Percentiles rank a stretch among this genome's conserved stretches.
Evolutionary conservation across 2,888 invertebrate genomes (phyloP).

Genomic region (Ectemnius continuus): DNA sequence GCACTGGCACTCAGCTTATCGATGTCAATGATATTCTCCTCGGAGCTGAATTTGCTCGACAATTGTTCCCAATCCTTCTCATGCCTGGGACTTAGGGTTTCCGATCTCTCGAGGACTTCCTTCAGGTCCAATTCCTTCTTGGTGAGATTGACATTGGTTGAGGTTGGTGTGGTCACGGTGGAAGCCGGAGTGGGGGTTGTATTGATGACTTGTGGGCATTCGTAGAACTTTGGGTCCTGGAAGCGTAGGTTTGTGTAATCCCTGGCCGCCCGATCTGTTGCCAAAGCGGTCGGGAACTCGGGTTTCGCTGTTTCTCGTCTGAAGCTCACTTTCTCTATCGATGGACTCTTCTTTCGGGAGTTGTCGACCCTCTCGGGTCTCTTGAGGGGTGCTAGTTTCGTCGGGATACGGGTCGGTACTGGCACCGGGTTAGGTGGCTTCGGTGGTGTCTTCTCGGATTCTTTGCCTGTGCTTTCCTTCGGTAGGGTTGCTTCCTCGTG

Average conservation of each 20-base stretch:
- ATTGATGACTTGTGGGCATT: slow-evolving; percentile 71
- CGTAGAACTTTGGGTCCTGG: slow-evolving; percentile 74
- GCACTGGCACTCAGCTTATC: slow-evolving; percentile 70
- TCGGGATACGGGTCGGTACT: slow-evolving; percentile 70
- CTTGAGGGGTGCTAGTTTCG: slow-evolving; percentile 70
- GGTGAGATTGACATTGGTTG: not conserved
- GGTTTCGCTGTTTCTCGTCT: slow-evolving; percentile 43
- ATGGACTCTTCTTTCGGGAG: slow-evolving; percentile 43
- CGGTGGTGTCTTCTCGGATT: slow-evolving; percentile 15
- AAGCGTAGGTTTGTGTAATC: slow-evolving; percentile 74
- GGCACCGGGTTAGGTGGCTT: slow-evolving; percentile 24
- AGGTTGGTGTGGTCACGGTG: not conserved
- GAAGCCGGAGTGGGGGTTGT: not conserved
- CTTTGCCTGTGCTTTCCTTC: slow-evolving; percentile 58
- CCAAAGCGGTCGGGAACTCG: slow-evolving; percentile 55
- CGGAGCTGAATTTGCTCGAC: slow-evolving; percentile 69
- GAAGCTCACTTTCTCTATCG: slow-evolving; percentile 36
- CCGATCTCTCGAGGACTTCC: slow-evolving; percentile 79
- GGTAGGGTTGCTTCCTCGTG: slow-evolving; percentile 69
- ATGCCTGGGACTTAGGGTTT: slow-evolving; percentile 79
- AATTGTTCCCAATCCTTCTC: slow-evolving; percentile 79
- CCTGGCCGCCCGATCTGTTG: slow-evolving; percentile 69
- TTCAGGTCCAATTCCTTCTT: slow-evolving; percentile 65
- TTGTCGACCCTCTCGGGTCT: slow-evolving; percentile 53
- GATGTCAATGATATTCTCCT: slow-evolving; percentile 75